Evolutionary conservation across 2,888 invertebrate species (phyloP), one percentile per base, ranked within the genome.

Genomic region (Steromphala cineraria): DNA sequence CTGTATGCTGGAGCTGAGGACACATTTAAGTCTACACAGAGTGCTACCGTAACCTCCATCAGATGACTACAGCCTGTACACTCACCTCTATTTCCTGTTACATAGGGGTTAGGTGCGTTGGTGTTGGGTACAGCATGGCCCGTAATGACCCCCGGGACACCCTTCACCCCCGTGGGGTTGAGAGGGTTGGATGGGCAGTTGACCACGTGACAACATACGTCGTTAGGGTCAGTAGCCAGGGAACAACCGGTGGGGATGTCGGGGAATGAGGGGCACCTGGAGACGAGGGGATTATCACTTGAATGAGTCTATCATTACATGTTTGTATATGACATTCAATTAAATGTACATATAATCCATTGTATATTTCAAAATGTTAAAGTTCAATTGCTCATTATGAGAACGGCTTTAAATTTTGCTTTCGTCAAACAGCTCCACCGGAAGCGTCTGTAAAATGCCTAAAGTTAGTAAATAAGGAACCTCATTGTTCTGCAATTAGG

Each of bases 191-290:
- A 67, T 10, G 88, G 87, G 78, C 89, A 89, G 78, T 85, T 82
- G 40, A 88, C 87, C 46, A 87, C 83, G 81, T 87, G 87, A 78
- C 88, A 89, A 76, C 88, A 89, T 46, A 81, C 62, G 80, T 89
- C 88, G 24, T 84, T 83, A 8, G 87, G 89, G 81, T 89, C 87
- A 19, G 89, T 88, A 17, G 85, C 85, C 79, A 87, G 75, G 5
- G 80, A 83, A 77, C 89, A 89, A 13, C 87, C 87, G 19, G 86
- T 77, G 17, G 76, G 83, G 10, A 88, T 84, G 53, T 86, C 67
- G 78, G 87, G 87, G 85, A 86, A 90, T 24, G 84, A 87, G 21
- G 88, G 87, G 78, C 90, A 90, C 82, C 90, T 89, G 83, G 28
- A 81, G 19, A 79, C 62, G 67, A 24, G 21, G 28, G 2, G 4